phyloP scores from a whole-genome alignment of 2,113 vertebrate species.

The Tachysurus fulvidraco region DNA sequence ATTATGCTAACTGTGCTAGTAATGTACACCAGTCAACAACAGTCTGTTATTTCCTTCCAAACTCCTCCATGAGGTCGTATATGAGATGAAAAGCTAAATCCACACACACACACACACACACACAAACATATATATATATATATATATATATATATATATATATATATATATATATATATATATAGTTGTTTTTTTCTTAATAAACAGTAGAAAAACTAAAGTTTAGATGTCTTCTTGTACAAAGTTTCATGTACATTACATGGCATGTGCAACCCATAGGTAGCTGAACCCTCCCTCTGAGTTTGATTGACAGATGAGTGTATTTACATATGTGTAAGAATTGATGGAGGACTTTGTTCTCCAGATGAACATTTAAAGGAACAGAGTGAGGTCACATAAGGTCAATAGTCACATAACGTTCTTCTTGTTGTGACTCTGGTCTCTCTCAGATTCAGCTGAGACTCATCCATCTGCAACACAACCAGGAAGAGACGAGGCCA shows the following conservation, averaged over 20 bases:
- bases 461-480: slow-evolving; percentile 56
- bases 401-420: neutral
- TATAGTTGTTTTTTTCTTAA: too few species aligned
- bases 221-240: too few species aligned
- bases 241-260: neutral
- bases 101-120: too few species aligned
- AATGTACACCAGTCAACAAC: neutral
- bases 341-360: neutral
- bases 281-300: neutral
- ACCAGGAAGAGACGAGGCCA: slow-evolving; percentile 42
- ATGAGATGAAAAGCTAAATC: neutral
- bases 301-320: neutral
- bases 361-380: slow-evolving; percentile 7
- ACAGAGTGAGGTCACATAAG: neutral
- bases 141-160: too few species aligned
- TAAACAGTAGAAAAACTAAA: neutral
- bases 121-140: too few species aligned
- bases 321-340: neutral
- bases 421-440: neutral
- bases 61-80: neutral
- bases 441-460: slow-evolving; percentile 34
- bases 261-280: neutral
- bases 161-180: too few species aligned
- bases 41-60: neutral
- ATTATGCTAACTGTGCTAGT: neutral